Evolutionary conservation across 2,113 vertebrate genomes (phyloP).

Genomic region (Excalfactoria chinensis): DNA sequence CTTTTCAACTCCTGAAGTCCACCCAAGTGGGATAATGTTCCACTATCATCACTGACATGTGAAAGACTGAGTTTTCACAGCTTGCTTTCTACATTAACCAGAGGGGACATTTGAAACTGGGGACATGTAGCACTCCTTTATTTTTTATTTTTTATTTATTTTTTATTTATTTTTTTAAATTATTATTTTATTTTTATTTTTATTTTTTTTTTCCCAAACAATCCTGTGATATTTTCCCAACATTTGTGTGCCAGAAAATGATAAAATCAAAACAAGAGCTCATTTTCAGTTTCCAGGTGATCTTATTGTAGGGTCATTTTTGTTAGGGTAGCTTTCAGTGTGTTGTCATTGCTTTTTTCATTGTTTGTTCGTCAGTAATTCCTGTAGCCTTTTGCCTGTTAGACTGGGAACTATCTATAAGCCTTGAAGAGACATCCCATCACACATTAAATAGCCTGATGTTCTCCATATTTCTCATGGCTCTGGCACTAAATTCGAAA

Average conservation of each 20-base stretch:
- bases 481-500: neutral
- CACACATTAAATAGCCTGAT: rapidly evolving
- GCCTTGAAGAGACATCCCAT: neutral
- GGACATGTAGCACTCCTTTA: neutral
- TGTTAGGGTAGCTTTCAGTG: neutral
- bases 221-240: neutral
- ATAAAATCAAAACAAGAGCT: neutral
- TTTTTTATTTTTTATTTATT: neutral
- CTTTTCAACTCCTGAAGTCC: neutral
- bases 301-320: neutral
- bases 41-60: rapidly evolving
- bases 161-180: neutral
- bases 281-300: neutral
- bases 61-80: neutral
- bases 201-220: neutral
- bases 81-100: neutral
- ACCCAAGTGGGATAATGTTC: neutral
- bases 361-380: neutral
- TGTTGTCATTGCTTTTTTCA: neutral
- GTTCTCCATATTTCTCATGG: neutral
- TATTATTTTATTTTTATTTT: too few species aligned
- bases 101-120: neutral
- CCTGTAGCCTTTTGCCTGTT: neutral
- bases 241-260: neutral
- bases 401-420: neutral